Conservation (phyloP, 2,113 vertebrate species). For the Gymnarchus niloticus region DNA sequence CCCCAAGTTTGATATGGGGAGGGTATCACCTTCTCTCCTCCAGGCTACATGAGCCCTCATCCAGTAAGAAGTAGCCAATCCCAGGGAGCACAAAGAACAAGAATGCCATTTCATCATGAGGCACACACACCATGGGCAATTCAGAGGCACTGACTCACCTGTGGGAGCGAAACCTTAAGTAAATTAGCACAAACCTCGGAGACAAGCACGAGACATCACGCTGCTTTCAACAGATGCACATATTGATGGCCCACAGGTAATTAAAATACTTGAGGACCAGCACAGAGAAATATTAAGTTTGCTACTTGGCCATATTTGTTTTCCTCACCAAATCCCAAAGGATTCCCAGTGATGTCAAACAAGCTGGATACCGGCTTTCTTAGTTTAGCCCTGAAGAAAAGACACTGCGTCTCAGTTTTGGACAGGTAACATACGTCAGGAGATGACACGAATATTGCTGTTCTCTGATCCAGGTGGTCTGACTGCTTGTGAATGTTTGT, state of each 20-base stretch:
- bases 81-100: not conserved
- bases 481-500: constrained; percentile 6
- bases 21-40: not conserved
- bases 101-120: not conserved
- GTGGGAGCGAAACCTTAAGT: not conserved
- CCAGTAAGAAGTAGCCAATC: not conserved
- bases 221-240: not conserved
- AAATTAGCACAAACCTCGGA: not conserved
- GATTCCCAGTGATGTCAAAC: not conserved
- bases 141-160: not conserved
- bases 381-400: not conserved
- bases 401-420: no score
- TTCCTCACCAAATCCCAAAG: not conserved
- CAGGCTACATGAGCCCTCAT: not conserved
- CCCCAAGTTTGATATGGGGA: not conserved
- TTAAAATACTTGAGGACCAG: not conserved
- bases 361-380: not conserved
- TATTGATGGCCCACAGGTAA: not conserved
- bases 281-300: not conserved
- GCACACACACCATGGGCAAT: not conserved
- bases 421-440: not conserved
- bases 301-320: not conserved
- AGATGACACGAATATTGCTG: not conserved
- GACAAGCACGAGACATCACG: not conserved
- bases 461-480: constrained; percentile 5